Evolutionary conservation across 2,797 vertebrate genomes (phyloP), one percentile per base, ranked within the genome.

Genomic region (Pampus argenteus): DNA sequence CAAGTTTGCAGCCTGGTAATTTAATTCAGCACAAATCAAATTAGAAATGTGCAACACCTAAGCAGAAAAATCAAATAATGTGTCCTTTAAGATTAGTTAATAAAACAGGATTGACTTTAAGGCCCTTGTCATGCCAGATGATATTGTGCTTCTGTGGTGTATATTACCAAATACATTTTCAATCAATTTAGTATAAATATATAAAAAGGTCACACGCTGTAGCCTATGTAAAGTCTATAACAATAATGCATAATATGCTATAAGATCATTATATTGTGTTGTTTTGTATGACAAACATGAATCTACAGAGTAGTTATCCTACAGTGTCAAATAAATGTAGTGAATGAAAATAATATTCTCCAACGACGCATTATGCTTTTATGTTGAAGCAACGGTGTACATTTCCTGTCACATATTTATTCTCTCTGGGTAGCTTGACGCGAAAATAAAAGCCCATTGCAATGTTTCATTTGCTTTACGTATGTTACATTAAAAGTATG

Each of bases 391-490:
- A 11, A 49, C 14, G 5, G 9, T 0, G 0, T 2, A 0, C 3
- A 66, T n/a, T 85, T 89, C 81, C 89, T 29, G 69, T 76, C 29
- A 51, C 7, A 23, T 14, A n/a, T 15, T 7, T 10, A 5, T 50
- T 57, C 0, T 69, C 11, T 20, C n/a, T 50, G 11, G 5, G 6
- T 5, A 26, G 4, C 71, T 87, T 87, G 71, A 84, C 86, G 54
- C 83, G 86, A 90, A 91, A 94, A 95, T 93, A 93, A 90, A 91
- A 86, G 86, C 89, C 88, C 87, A 85, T 89, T 85, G 92, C 89
- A n/a, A n/a, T 88, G 79, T 93, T 92, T 94, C 81, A 90, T 92
- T 92, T 92, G 90, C 86, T 93, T 89, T 94, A 93, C 88, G 91
- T 91, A 87, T 91, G 89, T 74, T 88, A 87, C 75, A 81, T 86